phyloP scores from a whole-genome alignment of 2,888 invertebrate species.

The Eretmocerus hayati region DNA sequence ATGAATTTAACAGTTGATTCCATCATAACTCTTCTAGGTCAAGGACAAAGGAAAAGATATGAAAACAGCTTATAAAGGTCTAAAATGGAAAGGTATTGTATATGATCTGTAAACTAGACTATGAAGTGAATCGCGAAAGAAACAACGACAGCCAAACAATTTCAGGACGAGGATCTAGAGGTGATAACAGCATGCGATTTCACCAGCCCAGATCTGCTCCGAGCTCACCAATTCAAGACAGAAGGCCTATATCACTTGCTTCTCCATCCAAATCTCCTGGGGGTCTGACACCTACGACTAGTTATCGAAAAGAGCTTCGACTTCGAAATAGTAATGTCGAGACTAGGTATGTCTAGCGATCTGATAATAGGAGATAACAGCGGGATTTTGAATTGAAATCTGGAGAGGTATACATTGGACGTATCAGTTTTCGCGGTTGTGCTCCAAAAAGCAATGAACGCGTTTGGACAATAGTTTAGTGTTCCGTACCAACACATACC shows the following conservation, averaged over 20 bases:
- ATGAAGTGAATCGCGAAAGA: no score
- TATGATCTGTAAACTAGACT: no score
- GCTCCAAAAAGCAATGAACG: no score
- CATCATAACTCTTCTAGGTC: constrained; percentile 48
- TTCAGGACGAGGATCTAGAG: constrained; percentile 38
- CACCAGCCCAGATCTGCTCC: constrained; percentile 58
- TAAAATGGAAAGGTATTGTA: constrained; percentile 60
- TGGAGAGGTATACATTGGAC: no score
- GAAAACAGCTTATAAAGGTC: constrained; percentile 70
- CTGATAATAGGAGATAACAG: no score
- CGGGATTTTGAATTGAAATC: no score
- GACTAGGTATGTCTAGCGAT: constrained; percentile 39
- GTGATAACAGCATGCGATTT: constrained; percentile 36
- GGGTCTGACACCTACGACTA: constrained; percentile 41
- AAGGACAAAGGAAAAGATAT: constrained; percentile 69
- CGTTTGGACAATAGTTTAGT: no score
- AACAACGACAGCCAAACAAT: no score
- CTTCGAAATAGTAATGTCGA: constrained; percentile 40
- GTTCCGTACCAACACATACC: no score
- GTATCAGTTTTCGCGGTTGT: no score
- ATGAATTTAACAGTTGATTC: neutral
- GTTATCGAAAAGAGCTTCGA: constrained; percentile 41
- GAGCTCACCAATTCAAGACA: constrained; percentile 58
- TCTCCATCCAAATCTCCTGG: constrained; percentile 42
- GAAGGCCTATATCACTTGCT: constrained; percentile 46